Evolutionary conservation across 2,113 vertebrate species (phyloP).

Genomic region (Chelonoidis abingdonii): DNA sequence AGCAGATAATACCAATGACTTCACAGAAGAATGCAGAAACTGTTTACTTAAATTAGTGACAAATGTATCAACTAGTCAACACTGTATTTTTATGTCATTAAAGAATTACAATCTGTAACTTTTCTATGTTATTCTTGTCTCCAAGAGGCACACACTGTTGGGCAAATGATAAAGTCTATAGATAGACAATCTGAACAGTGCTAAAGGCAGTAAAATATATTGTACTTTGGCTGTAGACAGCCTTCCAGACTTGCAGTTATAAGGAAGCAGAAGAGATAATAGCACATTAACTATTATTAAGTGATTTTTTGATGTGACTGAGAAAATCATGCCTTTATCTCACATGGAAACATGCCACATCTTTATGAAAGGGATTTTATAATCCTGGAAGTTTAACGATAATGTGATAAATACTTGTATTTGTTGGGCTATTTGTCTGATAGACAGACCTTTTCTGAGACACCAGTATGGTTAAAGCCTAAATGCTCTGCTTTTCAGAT

Average conservation of each 20-base stretch:
- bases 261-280: constrained; percentile 76
- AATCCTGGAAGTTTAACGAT: constrained; percentile 3
- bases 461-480: not conserved
- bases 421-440: constrained; percentile 52
- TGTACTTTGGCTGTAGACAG: constrained; percentile 54
- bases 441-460: constrained; percentile 56
- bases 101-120: not conserved
- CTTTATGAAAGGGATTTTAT: constrained; percentile 20
- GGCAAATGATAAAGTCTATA: not conserved
- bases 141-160: not conserved
- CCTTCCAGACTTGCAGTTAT: constrained; percentile 70
- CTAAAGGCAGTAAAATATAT: constrained; percentile 69
- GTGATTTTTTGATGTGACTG: constrained; percentile 66
- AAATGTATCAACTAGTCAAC: not conserved
- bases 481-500: not conserved
- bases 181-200: constrained; percentile 56
- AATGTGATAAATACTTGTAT: constrained; percentile 49
- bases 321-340: constrained; percentile 25
- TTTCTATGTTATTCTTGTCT: not conserved
- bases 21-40: not conserved
- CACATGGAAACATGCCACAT: not conserved
- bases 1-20: not conserved
- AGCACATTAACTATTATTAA: constrained; percentile 77
- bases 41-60: not conserved
- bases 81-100: not conserved